These are phyloP conservation scores for Dallia pectoralis DNA, from an alignment of 2,797 vertebrate genomes.

Conservation along the genomic window DNA sequence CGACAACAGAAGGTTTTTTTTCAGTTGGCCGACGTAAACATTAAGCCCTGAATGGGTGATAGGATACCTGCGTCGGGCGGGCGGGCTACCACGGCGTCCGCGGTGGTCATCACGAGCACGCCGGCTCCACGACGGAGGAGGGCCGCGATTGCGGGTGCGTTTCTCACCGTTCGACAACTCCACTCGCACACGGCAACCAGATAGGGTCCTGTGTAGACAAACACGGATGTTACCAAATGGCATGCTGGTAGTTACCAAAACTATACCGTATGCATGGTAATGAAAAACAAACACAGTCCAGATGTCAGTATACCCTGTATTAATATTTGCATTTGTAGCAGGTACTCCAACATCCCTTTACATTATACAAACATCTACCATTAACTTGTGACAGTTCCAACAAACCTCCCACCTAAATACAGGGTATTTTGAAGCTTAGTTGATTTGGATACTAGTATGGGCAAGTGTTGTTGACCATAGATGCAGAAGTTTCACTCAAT, in stretches of 20 bases:
- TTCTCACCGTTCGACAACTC: slow-evolving; percentile 96
- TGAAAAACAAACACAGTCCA: too few species aligned
- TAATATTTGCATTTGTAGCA: too few species aligned
- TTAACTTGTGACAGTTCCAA: too few species aligned
- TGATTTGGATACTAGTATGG: too few species aligned
- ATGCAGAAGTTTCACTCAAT: too few species aligned
- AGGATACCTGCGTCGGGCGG: slow-evolving; percentile 87
- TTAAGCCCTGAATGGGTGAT: slow-evolving; percentile 23
- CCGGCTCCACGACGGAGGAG: slow-evolving; percentile 91
- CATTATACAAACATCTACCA: too few species aligned
- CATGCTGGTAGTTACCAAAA: slow-evolving; percentile 9
- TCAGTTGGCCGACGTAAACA: slow-evolving; percentile 18
- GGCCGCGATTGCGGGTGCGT: slow-evolving; percentile 88
- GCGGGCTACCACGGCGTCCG: slow-evolving; percentile 79
- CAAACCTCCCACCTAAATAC: too few species aligned
- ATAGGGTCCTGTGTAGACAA: slow-evolving; percentile 79
- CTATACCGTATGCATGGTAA: background rate
- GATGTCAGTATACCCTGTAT: too few species aligned
- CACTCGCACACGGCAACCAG: slow-evolving; percentile 92
- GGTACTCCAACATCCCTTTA: too few species aligned
- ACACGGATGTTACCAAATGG: background rate
- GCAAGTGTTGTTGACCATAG: too few species aligned
- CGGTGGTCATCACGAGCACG: slow-evolving; percentile 93
- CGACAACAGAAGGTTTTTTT: slow-evolving; percentile 37
- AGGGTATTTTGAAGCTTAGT: too few species aligned